phyloP scores from a whole-genome alignment of 2,888 invertebrate genomes.

The Epinotia ramella region DNA sequence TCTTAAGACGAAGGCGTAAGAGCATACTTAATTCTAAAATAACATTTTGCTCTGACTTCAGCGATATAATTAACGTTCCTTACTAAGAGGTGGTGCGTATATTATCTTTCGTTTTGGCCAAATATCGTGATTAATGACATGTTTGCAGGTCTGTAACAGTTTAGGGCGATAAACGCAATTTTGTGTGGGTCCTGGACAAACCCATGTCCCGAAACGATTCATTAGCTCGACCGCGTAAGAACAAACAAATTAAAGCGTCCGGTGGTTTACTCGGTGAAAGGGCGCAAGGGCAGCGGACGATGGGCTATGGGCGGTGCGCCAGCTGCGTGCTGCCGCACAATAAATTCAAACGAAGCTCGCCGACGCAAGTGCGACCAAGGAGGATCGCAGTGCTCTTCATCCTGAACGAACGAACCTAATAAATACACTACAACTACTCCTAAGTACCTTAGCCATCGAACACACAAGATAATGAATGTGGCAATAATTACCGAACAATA shows the following conservation, averaged over 20 bases:
- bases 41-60: too few relatives aligned
- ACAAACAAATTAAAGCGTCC: conserved; percentile 84
- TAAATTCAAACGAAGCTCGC: conserved; percentile 66
- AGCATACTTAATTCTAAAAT: too few relatives aligned
- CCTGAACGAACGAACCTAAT: neutral
- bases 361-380: conserved; percentile 13
- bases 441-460: too few relatives aligned
- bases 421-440: too few relatives aligned
- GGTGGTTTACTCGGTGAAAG: conserved; percentile 83
- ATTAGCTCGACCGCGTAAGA: conserved; percentile 82
- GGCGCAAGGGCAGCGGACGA: conserved; percentile 69
- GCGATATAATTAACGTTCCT: too few relatives aligned
- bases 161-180: conserved; percentile 78
- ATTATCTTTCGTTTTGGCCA: neutral
- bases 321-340: conserved; percentile 76
- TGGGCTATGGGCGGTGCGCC: conserved; percentile 73
- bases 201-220: conserved; percentile 81
- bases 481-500: too few relatives aligned
- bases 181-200: conserved; percentile 71
- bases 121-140: conserved; percentile 76
- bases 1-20: too few relatives aligned
- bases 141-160: conserved; percentile 74
- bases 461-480: too few relatives aligned
- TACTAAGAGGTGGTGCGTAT: neutral
- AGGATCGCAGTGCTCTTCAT: conserved; percentile 11